phyloP scores from a whole-genome alignment of 2,888 invertebrate species.

The Tetragonisca angustula region DNA sequence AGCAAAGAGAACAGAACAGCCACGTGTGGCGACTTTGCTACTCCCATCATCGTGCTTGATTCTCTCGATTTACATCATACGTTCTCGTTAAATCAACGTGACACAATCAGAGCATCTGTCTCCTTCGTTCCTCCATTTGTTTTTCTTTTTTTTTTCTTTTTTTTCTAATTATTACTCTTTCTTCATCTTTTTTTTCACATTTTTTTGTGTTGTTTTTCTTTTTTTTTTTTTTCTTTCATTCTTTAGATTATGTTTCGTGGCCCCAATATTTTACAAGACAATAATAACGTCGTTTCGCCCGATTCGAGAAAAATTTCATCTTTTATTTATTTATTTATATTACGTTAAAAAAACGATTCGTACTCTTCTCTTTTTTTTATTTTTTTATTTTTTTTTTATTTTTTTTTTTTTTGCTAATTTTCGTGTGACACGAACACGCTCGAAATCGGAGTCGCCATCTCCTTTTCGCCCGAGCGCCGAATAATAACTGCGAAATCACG shows the following conservation, averaged over 20 bases:
- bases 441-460: not conserved
- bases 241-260: slow-evolving; percentile 82
- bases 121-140: slow-evolving; percentile 48
- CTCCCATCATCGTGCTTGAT: slow-evolving; percentile 25
- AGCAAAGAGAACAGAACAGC: slow-evolving; percentile 41
- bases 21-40: slow-evolving; percentile 28
- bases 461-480: not conserved
- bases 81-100: slow-evolving; percentile 68
- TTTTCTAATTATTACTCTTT: slow-evolving; percentile 18
- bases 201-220: slow-evolving; percentile 28
- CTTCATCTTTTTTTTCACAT: not conserved
- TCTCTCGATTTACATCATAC: slow-evolving; percentile 64
- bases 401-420: slow-evolving; percentile 4
- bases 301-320: slow-evolving; percentile 61
- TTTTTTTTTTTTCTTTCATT: slow-evolving; percentile 44
- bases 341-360: slow-evolving; percentile 1
- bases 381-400: not conserved
- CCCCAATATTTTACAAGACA: slow-evolving; percentile 81
- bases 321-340: not conserved
- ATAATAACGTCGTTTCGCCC: slow-evolving; percentile 67
- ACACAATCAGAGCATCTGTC: slow-evolving; percentile 76
- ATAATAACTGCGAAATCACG: slow-evolving; percentile 45
- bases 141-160: slow-evolving; percentile 2
- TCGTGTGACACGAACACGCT: not conserved
- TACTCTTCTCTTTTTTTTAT: not conserved